Percentiles rank a stretch among this genome's conserved stretches.
Conservation (phyloP, 2,888 invertebrate species). For the Stomorhina lunata region DNA sequence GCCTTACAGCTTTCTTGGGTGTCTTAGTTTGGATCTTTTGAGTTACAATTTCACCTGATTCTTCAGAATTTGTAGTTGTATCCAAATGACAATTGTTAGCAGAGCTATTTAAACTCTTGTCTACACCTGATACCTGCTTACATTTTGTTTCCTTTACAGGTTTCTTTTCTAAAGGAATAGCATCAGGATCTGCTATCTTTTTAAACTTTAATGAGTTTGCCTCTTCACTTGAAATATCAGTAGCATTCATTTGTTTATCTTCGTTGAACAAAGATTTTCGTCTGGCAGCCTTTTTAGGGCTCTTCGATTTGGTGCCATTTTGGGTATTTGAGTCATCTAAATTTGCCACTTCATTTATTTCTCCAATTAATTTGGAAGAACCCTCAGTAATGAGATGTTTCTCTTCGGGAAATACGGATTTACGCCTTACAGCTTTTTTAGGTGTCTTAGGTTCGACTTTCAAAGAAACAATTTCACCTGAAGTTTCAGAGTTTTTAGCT, state of each 20-base stretch:
- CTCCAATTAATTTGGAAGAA: not conserved
- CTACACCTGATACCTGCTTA: not conserved
- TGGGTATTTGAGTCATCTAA: no score
- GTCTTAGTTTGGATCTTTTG: not conserved
- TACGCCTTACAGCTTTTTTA: constrained; percentile 4
- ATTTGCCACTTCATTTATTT: not conserved
- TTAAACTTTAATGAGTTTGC: not conserved
- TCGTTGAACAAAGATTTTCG: not conserved
- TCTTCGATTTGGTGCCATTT: not conserved
- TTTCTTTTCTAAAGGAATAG: not conserved
- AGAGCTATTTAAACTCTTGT: not conserved
- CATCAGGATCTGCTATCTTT: not conserved
- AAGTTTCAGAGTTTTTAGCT: no score
- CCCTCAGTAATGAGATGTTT: not conserved
- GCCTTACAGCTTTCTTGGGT: not conserved
- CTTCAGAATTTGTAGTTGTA: not conserved
- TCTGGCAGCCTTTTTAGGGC: not conserved
- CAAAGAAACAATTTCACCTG: no score
- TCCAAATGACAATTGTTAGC: not conserved
- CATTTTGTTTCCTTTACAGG: not conserved
- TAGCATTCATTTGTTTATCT: not conserved
- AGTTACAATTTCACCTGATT: no score
- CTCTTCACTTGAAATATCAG: no score
- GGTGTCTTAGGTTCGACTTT: not conserved
- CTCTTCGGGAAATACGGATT: constrained; percentile 7